A percentile compares a stretch with the other conserved stretches of the same genome.
phyloP scores from a whole-genome alignment of 2,888 invertebrate genomes.

The Melanostoma scalare region DNA sequence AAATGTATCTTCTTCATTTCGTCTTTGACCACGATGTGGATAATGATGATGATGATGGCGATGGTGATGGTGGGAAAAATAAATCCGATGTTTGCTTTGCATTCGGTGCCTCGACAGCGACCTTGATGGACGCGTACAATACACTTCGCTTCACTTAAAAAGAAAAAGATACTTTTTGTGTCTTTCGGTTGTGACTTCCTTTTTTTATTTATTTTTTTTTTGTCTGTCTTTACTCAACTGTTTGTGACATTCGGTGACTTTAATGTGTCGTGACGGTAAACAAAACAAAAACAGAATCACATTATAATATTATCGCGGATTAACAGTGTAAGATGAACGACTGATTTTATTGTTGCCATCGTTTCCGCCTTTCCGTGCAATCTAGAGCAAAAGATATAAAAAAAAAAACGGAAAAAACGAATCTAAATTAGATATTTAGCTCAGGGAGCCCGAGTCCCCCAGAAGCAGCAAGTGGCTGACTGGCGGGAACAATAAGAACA shows the following conservation, averaged over 20 bases:
- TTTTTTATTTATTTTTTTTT: conserved; percentile 1
- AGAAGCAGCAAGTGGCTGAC: neutral
- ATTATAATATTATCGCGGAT: conserved; percentile 25
- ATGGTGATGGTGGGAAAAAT: conserved; percentile 74
- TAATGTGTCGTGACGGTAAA: conserved; percentile 47
- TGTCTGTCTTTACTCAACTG: neutral
- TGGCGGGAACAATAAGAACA: conserved; percentile 25
- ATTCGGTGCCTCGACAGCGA: conserved; percentile 82
- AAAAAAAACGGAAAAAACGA: conserved; percentile 17
- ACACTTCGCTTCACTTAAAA: conserved; percentile 66
- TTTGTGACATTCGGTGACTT: conserved; percentile 49
- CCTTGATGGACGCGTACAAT: conserved; percentile 82
- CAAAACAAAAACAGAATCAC: neutral
- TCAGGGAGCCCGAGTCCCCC: conserved; percentile 32
- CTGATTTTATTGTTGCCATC: conserved; percentile 17
- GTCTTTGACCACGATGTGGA: conserved; percentile 65
- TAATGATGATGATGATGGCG: conserved; percentile 51
- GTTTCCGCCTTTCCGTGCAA: conserved; percentile 62
- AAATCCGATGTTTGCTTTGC: conserved; percentile 74
- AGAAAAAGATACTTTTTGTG: conserved; percentile 44
- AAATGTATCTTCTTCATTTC: conserved; percentile 72
- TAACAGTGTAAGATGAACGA: conserved; percentile 48
- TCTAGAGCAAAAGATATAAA: conserved; percentile 39
- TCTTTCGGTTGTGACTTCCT: conserved; percentile 34
- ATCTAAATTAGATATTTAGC: neutral